Evolutionary conservation across 2,797 vertebrate genomes (phyloP), one percentile per base, ranked within the genome.

Genomic region (Argya squamiceps): DNA sequence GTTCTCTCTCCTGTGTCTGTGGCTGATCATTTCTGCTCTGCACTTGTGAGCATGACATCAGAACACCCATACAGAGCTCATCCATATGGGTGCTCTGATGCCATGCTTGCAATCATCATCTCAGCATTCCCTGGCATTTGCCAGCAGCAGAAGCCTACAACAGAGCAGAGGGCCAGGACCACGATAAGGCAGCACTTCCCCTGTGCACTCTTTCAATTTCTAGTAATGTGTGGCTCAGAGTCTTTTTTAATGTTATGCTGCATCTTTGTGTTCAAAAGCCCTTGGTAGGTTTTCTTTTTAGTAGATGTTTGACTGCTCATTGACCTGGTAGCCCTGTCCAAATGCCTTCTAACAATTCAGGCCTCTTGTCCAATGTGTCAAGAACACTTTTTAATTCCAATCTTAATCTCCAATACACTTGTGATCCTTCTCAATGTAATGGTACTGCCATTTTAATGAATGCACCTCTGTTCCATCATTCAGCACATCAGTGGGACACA

Each of bases 31-130:
- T 83, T 92, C 37, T 73, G 39, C 56, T 63, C 71, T 43, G 17
- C 6, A 3, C 26, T 63, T 2, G 1, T 0, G 2, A 80, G 44
- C 27, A 24, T 7, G 9, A 44, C 34, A 47, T 58, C 85, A 73
- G 47, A 88, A 22, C 27, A 62, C 32, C 30, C n/a, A 50, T 5
- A 55, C 1, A 7, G 75, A 76, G 18, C 10, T 22, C 19, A 65
- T 46, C 46, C 46, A 47, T 14, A 47, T 21, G 44, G 5, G 20
- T 12, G 44, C 44, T 44, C 44, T 44, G 43, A 21, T 21, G 44
- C 11, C 44, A 44, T 21, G 44, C 44, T 44, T 44, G 44, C 44
- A 44, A 20, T 71, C 68, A 60, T 17, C 32, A 56, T 36, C 36
- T 70, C 95, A 62, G 70, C 0, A 1, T 55, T 60, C 65, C 37